phyloP scores from a whole-genome alignment of 2,113 vertebrate species.

The Anser brachyrhynchus region DNA sequence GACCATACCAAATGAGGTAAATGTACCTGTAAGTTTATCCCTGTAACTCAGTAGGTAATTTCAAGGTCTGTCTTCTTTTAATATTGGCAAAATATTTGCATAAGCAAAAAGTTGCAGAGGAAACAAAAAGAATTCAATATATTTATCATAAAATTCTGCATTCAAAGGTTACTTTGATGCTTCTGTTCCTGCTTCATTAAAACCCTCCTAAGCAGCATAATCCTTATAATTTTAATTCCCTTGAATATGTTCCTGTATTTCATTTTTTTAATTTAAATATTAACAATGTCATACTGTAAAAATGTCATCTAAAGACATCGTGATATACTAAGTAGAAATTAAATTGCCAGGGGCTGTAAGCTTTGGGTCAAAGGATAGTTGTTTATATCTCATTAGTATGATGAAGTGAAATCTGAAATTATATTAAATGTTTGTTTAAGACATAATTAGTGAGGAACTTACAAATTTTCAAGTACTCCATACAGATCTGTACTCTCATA shows the following conservation, averaged over 20 bases:
- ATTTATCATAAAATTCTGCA: not conserved
- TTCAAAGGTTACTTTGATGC: slow-evolving; percentile 1
- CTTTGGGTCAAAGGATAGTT: slow-evolving; percentile 39
- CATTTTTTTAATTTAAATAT: slow-evolving; percentile 34
- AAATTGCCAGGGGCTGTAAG: slow-evolving; percentile 16
- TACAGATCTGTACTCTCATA: not conserved
- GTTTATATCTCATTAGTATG: slow-evolving; percentile 42
- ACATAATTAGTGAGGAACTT: slow-evolving; percentile 34
- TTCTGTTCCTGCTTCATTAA: slow-evolving; percentile 30
- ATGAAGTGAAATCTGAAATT: slow-evolving; percentile 53
- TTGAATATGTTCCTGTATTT: slow-evolving; percentile 6
- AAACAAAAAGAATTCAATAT: not conserved
- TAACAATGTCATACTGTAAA: slow-evolving; percentile 34
- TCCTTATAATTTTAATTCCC: slow-evolving; percentile 24
- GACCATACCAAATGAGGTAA: not conserved
- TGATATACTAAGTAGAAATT: slow-evolving; percentile 11
- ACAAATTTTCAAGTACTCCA: slow-evolving; percentile 28
- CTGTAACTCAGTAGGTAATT: not conserved
- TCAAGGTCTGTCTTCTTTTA: not conserved
- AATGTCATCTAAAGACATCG: slow-evolving; percentile 6
- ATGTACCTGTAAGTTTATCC: not conserved
- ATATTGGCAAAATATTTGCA: not conserved
- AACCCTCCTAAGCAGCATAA: not conserved
- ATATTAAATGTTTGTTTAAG: slow-evolving; percentile 49
- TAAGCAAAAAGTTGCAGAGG: not conserved